Conservation (phyloP, 2,113 vertebrate genomes). For the chimpanzee (Pan troglodytes) region DNA sequence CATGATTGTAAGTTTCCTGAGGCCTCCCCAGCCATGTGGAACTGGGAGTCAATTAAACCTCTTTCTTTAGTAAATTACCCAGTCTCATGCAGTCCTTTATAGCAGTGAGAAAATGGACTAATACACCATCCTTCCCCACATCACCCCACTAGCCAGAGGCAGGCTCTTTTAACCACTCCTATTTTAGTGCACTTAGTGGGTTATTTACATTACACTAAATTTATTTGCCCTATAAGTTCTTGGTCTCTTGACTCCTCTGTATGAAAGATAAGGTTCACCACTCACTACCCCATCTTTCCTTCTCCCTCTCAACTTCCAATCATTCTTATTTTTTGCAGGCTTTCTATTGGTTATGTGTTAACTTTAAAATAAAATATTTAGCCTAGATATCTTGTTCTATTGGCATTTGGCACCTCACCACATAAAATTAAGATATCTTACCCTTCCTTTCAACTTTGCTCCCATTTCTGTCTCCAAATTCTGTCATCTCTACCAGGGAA, state of each 20-base stretch:
- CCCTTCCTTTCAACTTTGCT: background rate
- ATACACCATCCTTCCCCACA: background rate
- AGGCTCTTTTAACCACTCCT: background rate
- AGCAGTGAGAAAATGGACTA: too few species aligned
- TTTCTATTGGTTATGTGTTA: background rate
- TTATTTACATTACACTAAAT: background rate
- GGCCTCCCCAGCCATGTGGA: too few species aligned
- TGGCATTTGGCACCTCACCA: background rate
- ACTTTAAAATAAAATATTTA: background rate
- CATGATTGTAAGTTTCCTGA: too few species aligned
- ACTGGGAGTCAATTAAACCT: too few species aligned
- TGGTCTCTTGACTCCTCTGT: background rate
- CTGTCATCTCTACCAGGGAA: background rate
- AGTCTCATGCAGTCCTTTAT: too few species aligned
- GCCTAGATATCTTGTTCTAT: background rate
- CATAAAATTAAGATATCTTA: background rate
- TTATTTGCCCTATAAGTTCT: background rate
- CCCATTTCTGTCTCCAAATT: background rate
- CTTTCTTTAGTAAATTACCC: too few species aligned
- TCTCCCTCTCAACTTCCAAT: background rate
- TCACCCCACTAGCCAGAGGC: background rate
- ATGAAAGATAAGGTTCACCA: background rate
- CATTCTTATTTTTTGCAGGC: background rate
- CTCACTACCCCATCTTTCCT: background rate
- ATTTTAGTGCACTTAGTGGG: background rate